Percentiles rank a stretch among this genome's conserved stretches.
Evolutionary conservation across 1,140 invertebrate genomes (phyloP).

Genomic region (Holotrichia oblita): DNA sequence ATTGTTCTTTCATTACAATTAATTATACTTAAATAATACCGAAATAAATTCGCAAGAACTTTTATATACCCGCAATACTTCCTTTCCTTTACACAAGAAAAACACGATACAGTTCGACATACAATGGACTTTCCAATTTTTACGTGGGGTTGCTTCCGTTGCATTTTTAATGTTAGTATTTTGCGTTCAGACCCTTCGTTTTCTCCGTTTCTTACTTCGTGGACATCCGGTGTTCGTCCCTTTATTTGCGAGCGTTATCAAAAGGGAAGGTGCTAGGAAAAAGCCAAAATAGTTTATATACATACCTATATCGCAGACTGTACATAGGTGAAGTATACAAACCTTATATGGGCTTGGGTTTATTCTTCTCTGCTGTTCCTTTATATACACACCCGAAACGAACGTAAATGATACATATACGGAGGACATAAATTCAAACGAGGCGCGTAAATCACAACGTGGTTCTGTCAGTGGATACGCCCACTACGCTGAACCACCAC

Average conservation of each 20-base stretch:
- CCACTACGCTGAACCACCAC: background rate
- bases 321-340: background rate
- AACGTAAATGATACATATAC: conserved; percentile 27
- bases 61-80: background rate
- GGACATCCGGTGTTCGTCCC: conserved; percentile 17
- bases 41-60: background rate
- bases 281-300: conserved; percentile 26
- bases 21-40: background rate
- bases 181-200: background rate
- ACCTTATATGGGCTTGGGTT: background rate
- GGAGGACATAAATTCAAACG: conserved; percentile 30
- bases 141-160: conserved; percentile 12
- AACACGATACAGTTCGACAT: background rate
- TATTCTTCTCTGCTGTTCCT: background rate
- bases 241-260: conserved; percentile 26
- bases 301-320: background rate
- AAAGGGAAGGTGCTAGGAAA: conserved; percentile 3
- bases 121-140: conserved; percentile 15
- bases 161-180: conserved; percentile 8
- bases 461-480: background rate
- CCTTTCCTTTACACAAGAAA: background rate
- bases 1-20: too few species aligned
- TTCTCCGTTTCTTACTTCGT: background rate
- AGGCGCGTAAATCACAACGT: conserved; percentile 19
- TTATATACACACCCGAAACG: conserved; percentile 2